Conservation (phyloP, 1,140 invertebrate genomes). For the Marisa cornuarietis region DNA sequence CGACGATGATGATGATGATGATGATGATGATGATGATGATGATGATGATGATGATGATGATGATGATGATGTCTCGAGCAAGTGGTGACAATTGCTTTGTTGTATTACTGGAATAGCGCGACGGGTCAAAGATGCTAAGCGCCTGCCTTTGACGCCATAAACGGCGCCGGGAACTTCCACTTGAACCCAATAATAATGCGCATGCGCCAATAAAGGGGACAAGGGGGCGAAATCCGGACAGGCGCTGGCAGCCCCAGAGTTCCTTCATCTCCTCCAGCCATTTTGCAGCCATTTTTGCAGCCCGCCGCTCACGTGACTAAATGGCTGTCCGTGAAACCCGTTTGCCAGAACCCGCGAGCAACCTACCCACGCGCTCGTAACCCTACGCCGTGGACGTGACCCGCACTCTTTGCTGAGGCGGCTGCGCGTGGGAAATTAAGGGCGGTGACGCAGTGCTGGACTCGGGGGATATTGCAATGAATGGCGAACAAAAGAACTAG, state of each 20-base stretch:
- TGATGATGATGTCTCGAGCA: too few species aligned
- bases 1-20: too few species aligned
- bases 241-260: not conserved
- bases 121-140: too few species aligned
- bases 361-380: not conserved
- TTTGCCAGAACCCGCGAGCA: conserved; percentile 1
- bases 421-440: conserved; percentile 7
- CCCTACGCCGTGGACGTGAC: conserved; percentile 13
- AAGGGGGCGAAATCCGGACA: too few species aligned
- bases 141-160: too few species aligned
- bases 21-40: too few species aligned
- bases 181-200: too few species aligned
- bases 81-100: too few species aligned
- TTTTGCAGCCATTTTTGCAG: not conserved
- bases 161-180: too few species aligned
- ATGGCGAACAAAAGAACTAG: conserved; percentile 1
- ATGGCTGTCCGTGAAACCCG: not conserved
- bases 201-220: too few species aligned
- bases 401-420: conserved; percentile 12
- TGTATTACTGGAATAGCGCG: too few species aligned
- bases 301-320: conserved; percentile 9
- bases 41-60: too few species aligned
- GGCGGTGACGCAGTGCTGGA: conserved; percentile 3
- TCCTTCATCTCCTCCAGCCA: not conserved
- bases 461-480: not conserved